Base-by-base conservation (phyloP, 1,140 invertebrate species). In the Anoplophora glabripennis region DNA sequence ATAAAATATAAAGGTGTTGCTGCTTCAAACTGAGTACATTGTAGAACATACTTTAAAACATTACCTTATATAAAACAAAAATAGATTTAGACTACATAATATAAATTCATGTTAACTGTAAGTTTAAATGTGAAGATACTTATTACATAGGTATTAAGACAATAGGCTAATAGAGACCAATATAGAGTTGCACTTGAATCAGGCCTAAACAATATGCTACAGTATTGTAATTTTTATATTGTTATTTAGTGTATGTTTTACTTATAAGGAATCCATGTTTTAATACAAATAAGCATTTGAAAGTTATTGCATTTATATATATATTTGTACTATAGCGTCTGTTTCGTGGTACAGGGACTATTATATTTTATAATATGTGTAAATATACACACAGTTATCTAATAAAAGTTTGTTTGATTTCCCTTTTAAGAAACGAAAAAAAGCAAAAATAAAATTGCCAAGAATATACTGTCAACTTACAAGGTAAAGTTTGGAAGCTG, bases 131-230 rank as follows among this genome's bases (percentile, higher is more conserved):
- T 51, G 33, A 51, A 36, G 42, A 40, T 41, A 51, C 47, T n/a
- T n/a, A n/a, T n/a, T 58, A 48, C 52, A 38, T 15, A 41, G n/a
- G n/a, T 57, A 48, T 28, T 28, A 28, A 28, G 21, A 28, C 21
- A 28, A 28, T 28, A 28, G 21, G 21, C 21, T 28, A 28, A 28
- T 28, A 28, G 21, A 28, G 54, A 57, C 53, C 40, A 57, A 47
- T n/a, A n/a, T 56, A 59, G 62, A 56, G 47, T 56, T 54, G 57
- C 47, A 59, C 51, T 53, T 48, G 46, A 53, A 49, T 51, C 54
- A 57, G 64, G 64, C 64, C 64, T 66, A 66, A 66, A 60, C 59
- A 44, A 66, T 57, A 60, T 66, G 64, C 61, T 63, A 63, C 64
- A 66, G 64, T 66, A 66, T 66, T 66, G 60, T 65, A 54, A 61